phyloP scores from a whole-genome alignment of 1,140 invertebrate species.

The Calephelis virginiensis region DNA sequence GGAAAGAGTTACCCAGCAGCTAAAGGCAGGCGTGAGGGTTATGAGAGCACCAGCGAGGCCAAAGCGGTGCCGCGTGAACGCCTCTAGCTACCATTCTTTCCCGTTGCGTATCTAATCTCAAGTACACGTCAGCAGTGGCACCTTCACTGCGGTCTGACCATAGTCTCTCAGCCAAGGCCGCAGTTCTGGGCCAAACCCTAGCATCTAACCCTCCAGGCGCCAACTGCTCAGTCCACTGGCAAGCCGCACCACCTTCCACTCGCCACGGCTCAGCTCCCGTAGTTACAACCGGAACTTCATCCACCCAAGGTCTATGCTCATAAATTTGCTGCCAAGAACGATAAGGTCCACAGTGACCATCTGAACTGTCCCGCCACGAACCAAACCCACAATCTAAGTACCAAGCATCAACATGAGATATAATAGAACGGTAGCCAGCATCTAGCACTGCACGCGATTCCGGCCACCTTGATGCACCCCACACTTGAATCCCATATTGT shows the following conservation, averaged over 20 bases:
- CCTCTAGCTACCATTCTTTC: slow-evolving; percentile 81
- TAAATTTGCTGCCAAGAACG: slow-evolving; percentile 91
- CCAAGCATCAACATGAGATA: slow-evolving; percentile 92
- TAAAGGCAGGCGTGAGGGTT: slow-evolving; percentile 86
- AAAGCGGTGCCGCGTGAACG: slow-evolving; percentile 83
- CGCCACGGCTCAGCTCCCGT: slow-evolving; percentile 86
- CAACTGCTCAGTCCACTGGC: slow-evolving; percentile 86
- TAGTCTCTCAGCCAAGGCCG: slow-evolving; percentile 84
- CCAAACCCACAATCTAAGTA: slow-evolving; percentile 92
- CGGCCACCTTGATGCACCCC: slow-evolving; percentile 88
- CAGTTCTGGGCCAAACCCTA: slow-evolving; percentile 84
- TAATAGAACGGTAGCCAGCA: slow-evolving; percentile 86
- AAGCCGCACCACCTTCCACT: slow-evolving; percentile 84
- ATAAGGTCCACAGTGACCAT: slow-evolving; percentile 88
- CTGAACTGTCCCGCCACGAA: slow-evolving; percentile 84
- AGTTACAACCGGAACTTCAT: slow-evolving; percentile 77
- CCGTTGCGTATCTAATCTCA: slow-evolving; percentile 82
- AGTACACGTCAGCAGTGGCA: slow-evolving; percentile 80
- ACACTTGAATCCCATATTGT: slow-evolving; percentile 82
- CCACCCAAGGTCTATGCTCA: slow-evolving; percentile 87
- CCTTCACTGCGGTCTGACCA: slow-evolving; percentile 69
- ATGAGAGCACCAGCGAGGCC: slow-evolving; percentile 87
- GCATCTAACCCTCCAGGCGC: slow-evolving; percentile 81
- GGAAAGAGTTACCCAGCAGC: slow-evolving; percentile 16
- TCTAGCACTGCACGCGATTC: slow-evolving; percentile 86